Evolutionary conservation across 2,888 invertebrate species (phyloP), one percentile per base, ranked within the genome.

Genomic region (Hololepta plana): DNA sequence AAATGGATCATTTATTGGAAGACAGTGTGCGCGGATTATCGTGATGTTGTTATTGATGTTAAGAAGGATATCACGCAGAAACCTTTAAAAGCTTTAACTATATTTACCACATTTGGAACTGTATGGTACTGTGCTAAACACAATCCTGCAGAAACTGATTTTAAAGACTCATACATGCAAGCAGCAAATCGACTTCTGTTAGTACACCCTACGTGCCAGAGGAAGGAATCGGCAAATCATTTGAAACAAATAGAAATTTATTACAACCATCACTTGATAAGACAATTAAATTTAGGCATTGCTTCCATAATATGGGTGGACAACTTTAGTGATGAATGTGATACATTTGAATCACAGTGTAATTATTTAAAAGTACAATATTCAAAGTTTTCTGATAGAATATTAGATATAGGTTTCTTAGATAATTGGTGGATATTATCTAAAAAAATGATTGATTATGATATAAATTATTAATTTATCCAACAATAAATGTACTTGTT

Each of bases 391-490:
- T n/a, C 17, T 7, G n/a, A 8, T n/a, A 17, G 17, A 17, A 17
- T 17, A 7, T 17, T 17, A 17, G 17, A 17, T 17, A 17, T 17
- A 7, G 17, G 17, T 17, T 17, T 17, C n/a, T n/a, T 17, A 17
- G 17, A 17, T n/a, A 17, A 17, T n/a, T 17, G 17, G 17, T 17
- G 17, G 17, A 8, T n/a, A 17, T n/a, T 17, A 7, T 7, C 17
- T 7, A 17, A 17, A 17, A 17, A 7, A 7, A 17, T n/a, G 17
- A 17, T n/a, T 7, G 17, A 17, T 17, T 17, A 17, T n/a, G 17
- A 17, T 17, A 17, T 17, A 17, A 17, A 17, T 17, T 17, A 17
- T 17, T 17, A 17, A 17, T n/a, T 17, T n/a, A n/a, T n/a, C n/a
- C n/a, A n/a, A n/a, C n/a, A n/a, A n/a, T n/a, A n/a, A n/a, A n/a